Percentiles rank a stretch among this genome's conserved stretches.
Evolutionary conservation across 2,113 vertebrate genomes (phyloP).

Genomic region (Microtus oregoni): DNA sequence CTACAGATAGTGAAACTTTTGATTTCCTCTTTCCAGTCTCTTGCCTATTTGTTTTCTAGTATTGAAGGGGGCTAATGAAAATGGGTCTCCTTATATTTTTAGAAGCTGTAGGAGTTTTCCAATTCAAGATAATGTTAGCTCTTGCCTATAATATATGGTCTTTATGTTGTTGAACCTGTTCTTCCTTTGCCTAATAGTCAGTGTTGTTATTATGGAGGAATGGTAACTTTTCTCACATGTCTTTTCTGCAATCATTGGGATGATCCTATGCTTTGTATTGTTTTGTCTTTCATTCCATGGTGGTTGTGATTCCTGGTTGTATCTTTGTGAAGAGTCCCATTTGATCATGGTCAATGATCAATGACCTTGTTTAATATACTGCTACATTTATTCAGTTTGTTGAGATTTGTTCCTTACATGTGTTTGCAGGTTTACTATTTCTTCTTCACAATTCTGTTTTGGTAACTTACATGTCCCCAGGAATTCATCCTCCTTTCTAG

Average conservation of each 20-base stretch:
- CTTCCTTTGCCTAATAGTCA: not conserved
- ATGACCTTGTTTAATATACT: not conserved
- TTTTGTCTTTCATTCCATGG: not conserved
- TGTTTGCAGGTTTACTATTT: not conserved
- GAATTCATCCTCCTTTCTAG: not conserved
- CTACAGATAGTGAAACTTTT: not conserved
- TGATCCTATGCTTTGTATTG: not conserved
- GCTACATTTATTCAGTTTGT: not conserved
- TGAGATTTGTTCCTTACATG: not conserved
- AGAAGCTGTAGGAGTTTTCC: not conserved
- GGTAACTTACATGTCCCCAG: not conserved
- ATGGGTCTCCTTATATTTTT: not conserved
- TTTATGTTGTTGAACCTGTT: not conserved
- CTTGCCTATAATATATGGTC: not conserved
- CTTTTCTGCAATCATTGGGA: not conserved
- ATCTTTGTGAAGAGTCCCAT: not conserved
- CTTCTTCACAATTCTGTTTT: not conserved
- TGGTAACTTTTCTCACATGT: not conserved
- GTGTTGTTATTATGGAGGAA: not conserved
- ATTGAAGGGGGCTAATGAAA: not conserved
- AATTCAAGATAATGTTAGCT: not conserved
- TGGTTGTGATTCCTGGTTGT: not conserved
- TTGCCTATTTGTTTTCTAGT: not conserved
- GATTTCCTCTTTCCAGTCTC: not conserved
- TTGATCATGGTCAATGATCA: not conserved